Evolutionary conservation across 2,888 invertebrate genomes (phyloP).

Genomic region (Cephus nigrinus): DNA sequence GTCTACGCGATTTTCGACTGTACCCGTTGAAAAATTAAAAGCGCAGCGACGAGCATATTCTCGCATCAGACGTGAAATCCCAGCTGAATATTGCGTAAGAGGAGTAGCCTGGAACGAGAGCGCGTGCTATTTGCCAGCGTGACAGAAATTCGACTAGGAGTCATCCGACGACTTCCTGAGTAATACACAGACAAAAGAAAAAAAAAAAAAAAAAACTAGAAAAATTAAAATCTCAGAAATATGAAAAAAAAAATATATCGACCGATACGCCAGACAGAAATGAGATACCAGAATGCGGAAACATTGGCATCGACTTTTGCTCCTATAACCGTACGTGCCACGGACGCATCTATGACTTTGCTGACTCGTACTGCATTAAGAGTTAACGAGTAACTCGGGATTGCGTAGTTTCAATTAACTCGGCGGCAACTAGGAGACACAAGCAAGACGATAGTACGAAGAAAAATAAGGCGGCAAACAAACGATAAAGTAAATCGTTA

Average conservation of each 20-base stretch:
- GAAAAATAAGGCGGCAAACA: conserved; percentile 2
- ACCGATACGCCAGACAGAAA: conserved; percentile 27
- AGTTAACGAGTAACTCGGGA: neutral
- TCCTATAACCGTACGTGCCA: conserved; percentile 33
- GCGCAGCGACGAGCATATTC: neutral
- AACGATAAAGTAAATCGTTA: conserved; percentile 19
- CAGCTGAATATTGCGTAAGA: neutral
- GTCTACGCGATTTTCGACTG: neutral
- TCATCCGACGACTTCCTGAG: neutral
- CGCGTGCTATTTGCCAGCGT: neutral
- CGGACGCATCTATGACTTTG: conserved; percentile 26
- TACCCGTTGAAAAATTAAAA: neutral
- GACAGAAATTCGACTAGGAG: neutral
- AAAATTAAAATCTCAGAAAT: neutral
- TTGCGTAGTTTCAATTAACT: neutral
- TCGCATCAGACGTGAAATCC: neutral
- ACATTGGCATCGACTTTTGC: conserved; percentile 38
- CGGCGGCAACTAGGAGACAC: neutral
- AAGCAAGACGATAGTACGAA: conserved; percentile 4
- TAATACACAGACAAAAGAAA: neutral
- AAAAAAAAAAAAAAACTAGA: neutral
- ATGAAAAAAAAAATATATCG: neutral
- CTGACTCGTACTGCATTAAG: neutral
- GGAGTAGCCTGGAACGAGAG: neutral
- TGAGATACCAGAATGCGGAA: conserved; percentile 52